Evolutionary conservation across 2,113 vertebrate genomes (phyloP).

Genomic region (Tachycineta bicolor): DNA sequence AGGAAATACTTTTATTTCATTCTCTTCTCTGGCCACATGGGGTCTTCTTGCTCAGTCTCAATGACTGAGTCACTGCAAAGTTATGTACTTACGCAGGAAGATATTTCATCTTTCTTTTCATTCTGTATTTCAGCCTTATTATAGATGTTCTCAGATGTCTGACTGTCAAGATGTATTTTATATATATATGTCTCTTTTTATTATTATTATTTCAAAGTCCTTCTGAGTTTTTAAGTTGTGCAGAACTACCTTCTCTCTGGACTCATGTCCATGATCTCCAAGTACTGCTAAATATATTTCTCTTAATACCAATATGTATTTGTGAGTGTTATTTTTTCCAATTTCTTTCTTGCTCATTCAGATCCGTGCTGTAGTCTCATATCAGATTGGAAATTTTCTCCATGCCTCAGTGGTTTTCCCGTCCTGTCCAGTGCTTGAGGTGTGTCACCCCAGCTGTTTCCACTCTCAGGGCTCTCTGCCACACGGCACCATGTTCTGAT

Average conservation of each 20-base stretch:
- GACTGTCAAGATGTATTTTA: neutral
- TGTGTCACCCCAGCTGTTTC: neutral
- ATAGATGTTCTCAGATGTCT: neutral
- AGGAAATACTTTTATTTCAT: neutral
- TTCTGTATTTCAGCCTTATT: neutral
- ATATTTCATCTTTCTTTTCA: neutral
- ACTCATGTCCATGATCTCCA: neutral
- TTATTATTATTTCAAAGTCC: neutral
- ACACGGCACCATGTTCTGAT: neutral
- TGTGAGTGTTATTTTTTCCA: fast-evolving
- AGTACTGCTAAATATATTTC: neutral
- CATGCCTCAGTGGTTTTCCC: neutral
- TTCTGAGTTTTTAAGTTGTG: neutral
- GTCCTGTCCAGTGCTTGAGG: neutral
- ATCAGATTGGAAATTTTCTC: neutral
- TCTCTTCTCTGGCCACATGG: neutral
- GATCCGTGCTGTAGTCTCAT: neutral
- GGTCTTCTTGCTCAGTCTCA: neutral
- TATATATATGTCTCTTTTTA: neutral
- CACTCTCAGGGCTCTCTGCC: neutral
- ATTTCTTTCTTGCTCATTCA: neutral
- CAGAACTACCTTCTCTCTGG: neutral
- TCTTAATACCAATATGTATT: neutral
- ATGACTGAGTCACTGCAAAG: neutral
- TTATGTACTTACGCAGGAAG: neutral